Conservation (phyloP, 2,113 vertebrate species). For the Mirounga angustirostris region DNA sequence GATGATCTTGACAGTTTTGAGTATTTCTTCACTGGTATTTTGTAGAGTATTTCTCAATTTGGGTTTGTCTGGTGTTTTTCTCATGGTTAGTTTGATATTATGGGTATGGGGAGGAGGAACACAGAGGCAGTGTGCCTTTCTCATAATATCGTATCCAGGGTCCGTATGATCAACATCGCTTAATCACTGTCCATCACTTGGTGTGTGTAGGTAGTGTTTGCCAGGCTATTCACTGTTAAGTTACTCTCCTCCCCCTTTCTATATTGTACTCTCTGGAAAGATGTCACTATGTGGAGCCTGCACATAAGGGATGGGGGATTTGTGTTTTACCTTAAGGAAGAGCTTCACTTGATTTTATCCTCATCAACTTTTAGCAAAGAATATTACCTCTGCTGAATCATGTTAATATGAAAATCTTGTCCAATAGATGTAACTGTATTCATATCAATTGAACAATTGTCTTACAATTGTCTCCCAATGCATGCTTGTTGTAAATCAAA, state of each 20-base stretch:
- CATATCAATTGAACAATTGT: neutral
- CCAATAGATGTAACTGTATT: neutral
- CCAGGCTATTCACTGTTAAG: neutral
- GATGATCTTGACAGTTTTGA: neutral
- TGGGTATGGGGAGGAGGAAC: neutral
- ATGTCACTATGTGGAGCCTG: neutral
- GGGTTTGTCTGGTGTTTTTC: neutral
- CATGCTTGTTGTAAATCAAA: neutral
- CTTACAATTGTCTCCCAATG: neutral
- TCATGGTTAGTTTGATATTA: neutral
- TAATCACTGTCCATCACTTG: too few relatives aligned
- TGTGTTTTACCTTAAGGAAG: neutral
- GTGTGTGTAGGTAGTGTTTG: neutral
- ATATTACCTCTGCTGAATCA: neutral
- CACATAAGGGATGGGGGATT: neutral
- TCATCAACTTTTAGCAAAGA: neutral
- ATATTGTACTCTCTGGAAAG: neutral
- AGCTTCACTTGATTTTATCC: constrained; percentile 3
- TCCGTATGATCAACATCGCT: too few relatives aligned
- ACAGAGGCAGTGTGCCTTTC: neutral
- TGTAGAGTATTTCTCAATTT: neutral
- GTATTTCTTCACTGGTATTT: neutral
- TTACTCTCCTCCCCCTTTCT: neutral
- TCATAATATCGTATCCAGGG: neutral
- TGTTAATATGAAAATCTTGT: constrained; percentile 18